Conservation (phyloP, 2,888 invertebrate genomes). For the Heliconius cydno region DNA sequence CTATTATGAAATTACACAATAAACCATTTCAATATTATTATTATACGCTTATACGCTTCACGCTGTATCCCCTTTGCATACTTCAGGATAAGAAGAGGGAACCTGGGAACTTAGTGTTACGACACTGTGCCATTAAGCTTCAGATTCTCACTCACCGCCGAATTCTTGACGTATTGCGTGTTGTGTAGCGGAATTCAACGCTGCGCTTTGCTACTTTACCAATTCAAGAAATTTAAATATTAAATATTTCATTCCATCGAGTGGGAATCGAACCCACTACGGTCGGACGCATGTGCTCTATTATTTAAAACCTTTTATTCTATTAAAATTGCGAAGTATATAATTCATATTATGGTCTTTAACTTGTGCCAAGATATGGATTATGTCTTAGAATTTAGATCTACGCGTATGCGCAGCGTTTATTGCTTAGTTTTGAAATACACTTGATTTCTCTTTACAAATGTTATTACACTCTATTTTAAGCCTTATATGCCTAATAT, state of each 20-base stretch:
- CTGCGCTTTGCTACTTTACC: neutral
- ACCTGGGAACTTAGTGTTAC: neutral
- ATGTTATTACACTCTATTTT: slow-evolving; percentile 40
- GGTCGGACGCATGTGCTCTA: neutral
- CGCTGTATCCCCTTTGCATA: neutral
- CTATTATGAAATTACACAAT: too few relatives aligned
- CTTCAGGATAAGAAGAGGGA: neutral
- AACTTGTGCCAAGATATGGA: slow-evolving; percentile 39
- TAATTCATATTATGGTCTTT: neutral
- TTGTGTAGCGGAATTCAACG: neutral
- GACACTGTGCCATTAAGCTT: too few relatives aligned
- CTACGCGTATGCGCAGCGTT: slow-evolving; percentile 67
- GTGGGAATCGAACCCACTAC: neutral
- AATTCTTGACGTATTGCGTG: neutral
- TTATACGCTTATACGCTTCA: neutral
- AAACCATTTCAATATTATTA: too few relatives aligned
- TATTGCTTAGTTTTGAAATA: slow-evolving; percentile 65
- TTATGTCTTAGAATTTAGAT: slow-evolving; percentile 60
- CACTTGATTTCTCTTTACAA: slow-evolving; percentile 58
- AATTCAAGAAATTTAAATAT: neutral
- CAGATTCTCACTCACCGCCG: neutral
- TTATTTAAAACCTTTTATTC: neutral
- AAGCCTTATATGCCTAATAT: slow-evolving; percentile 12
- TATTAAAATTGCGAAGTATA: neutral
- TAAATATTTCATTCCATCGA: neutral